Conservation (phyloP, 2,797 vertebrate species). For the Pampus argenteus region DNA sequence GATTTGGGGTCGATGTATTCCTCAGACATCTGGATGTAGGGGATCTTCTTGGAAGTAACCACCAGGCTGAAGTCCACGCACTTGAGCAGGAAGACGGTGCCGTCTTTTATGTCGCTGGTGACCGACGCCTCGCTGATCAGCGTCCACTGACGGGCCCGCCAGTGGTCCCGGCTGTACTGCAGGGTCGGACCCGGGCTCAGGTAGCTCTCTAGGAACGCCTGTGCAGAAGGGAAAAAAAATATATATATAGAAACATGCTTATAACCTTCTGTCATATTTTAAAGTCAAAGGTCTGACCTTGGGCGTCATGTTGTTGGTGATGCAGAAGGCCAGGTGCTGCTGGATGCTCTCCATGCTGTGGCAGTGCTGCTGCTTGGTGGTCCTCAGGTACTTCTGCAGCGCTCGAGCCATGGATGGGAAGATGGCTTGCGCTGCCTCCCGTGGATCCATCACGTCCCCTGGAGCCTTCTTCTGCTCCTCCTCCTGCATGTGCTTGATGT, state of each 20-base stretch:
- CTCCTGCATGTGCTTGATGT: constrained; percentile 94
- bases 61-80: constrained; percentile 95
- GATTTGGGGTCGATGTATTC: constrained; percentile 98
- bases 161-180: constrained; percentile 94
- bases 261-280: background rate
- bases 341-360: constrained; percentile 99
- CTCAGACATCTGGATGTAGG: constrained; percentile 93
- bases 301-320: constrained; percentile 97
- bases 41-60: constrained; percentile 90
- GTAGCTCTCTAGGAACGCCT: constrained; percentile 96
- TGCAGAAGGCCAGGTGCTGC: constrained; percentile 96
- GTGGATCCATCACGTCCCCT: constrained; percentile 94
- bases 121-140: constrained; percentile 95
- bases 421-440: constrained; percentile 96
- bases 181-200: constrained; percentile 91
- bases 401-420: constrained; percentile 97
- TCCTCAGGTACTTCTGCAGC: constrained; percentile 97
- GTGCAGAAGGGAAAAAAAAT: background rate
- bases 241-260: background rate
- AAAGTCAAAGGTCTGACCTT: constrained; percentile 83
- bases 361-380: constrained; percentile 96
- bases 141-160: constrained; percentile 95
- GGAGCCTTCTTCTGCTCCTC: constrained; percentile 91
- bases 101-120: constrained; percentile 91
- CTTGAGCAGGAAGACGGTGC: constrained; percentile 90